A percentile compares a stretch with the other conserved stretches of the same genome.
Conservation (phyloP, 64 coral and sea anemone genomes). For the Orbicella faveolata region DNA sequence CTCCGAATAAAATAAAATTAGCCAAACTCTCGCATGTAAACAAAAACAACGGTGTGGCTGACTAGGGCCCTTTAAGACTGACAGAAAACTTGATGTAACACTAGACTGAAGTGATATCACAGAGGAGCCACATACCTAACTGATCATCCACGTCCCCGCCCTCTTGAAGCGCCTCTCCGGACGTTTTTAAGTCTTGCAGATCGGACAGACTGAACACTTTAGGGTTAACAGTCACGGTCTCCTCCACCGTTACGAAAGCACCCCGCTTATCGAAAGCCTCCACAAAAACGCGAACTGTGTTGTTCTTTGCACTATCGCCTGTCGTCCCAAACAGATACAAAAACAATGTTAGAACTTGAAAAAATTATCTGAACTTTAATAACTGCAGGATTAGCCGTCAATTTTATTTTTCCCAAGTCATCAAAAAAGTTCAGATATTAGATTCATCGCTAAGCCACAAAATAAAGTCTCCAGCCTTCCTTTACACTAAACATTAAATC, state of each 20-base stretch:
- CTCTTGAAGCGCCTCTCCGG: background rate
- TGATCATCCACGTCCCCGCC: background rate
- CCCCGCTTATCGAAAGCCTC: conserved; percentile 7
- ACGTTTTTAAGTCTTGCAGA: background rate
- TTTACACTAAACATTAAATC: no score
- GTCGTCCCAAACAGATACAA: background rate
- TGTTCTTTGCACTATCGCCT: conserved; percentile 13
- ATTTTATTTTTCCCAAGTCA: no score
- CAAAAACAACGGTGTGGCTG: no score
- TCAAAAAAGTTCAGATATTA: no score
- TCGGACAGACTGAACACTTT: background rate
- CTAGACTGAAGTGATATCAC: background rate
- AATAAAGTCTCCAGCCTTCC: no score
- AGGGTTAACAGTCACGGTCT: conserved; percentile 24
- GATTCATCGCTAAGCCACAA: no score
- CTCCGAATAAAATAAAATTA: no score
- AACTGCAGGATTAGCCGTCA: no score
- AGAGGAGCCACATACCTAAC: background rate
- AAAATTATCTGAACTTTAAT: background rate
- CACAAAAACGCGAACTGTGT: conserved; percentile 24
- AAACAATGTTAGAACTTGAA: background rate
- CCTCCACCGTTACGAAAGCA: background rate
- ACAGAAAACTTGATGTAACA: no score
- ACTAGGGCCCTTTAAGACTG: no score
- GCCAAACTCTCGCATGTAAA: no score